Conservation (phyloP, 2,888 invertebrate genomes). For the Nomada ruficornis region DNA sequence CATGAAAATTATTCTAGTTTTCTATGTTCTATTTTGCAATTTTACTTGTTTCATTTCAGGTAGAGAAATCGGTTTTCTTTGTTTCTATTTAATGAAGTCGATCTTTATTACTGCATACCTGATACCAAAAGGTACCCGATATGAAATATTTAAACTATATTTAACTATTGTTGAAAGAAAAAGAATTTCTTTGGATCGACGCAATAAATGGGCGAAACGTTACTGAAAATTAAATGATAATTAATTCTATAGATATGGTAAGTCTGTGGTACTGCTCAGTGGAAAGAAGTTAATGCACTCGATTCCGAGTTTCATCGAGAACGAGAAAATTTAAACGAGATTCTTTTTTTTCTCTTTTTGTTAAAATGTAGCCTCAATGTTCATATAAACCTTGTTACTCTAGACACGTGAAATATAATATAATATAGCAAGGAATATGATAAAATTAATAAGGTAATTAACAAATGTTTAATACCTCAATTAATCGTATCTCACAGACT, state of each 20-base stretch:
- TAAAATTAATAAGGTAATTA: no score
- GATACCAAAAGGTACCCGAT: not conserved
- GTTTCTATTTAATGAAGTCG: not conserved
- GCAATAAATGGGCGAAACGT: conserved; percentile 22
- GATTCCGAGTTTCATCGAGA: conserved; percentile 18
- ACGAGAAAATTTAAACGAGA: conserved; percentile 5
- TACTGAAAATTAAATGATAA: conserved; percentile 51
- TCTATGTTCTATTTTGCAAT: not conserved
- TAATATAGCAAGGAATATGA: no score
- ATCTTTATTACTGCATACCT: not conserved
- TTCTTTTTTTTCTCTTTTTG: conserved; percentile 9
- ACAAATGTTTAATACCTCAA: no score
- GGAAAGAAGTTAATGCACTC: conserved; percentile 30
- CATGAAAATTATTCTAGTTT: conserved; percentile 6
- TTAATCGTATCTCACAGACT: no score
- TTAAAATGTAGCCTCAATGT: no score
- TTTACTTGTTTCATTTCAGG: not conserved
- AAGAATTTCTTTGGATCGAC: not conserved
- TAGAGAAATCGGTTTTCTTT: not conserved
- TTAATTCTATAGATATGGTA: conserved; percentile 27
- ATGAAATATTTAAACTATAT: not conserved
- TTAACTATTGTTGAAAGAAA: not conserved
- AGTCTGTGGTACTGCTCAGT: no score
- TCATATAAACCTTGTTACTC: no score
- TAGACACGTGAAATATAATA: no score